Conservation (phyloP, 2,888 invertebrate species). For the Glyphotaelius pellucidus region DNA sequence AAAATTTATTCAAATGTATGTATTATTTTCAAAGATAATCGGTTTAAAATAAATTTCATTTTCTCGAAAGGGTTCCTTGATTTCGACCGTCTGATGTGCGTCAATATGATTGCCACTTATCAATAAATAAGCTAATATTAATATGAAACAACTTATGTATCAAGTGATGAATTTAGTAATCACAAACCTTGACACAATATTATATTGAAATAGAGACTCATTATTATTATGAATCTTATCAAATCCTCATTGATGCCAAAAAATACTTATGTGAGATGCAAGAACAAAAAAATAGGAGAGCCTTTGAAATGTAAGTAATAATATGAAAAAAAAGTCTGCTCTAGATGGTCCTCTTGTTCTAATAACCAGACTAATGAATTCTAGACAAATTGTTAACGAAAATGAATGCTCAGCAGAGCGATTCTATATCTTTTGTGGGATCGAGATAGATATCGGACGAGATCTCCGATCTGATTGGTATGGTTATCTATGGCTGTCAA, state of each 20-base stretch:
- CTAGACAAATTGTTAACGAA: not conserved
- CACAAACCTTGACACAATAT: not conserved
- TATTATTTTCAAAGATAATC: too few relatives aligned
- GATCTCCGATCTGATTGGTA: too few relatives aligned
- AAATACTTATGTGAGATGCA: not conserved
- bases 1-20: too few relatives aligned
- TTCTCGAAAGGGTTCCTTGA: too few relatives aligned
- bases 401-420: not conserved
- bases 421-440: too few relatives aligned
- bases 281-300: not conserved
- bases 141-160: not conserved
- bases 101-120: not conserved
- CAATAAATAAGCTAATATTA: not conserved
- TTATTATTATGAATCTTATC: not conserved
- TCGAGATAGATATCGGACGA: too few relatives aligned
- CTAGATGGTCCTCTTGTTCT: not conserved
- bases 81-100: too few relatives aligned
- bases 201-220: too few relatives aligned
- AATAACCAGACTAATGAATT: not conserved
- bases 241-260: not conserved
- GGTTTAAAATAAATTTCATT: too few relatives aligned
- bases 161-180: not conserved
- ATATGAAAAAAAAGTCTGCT: not conserved
- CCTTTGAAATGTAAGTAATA: not conserved
- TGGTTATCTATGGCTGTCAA: too few relatives aligned